Conservation (phyloP, 2,113 vertebrate species). For the Arizona elegans region DNA sequence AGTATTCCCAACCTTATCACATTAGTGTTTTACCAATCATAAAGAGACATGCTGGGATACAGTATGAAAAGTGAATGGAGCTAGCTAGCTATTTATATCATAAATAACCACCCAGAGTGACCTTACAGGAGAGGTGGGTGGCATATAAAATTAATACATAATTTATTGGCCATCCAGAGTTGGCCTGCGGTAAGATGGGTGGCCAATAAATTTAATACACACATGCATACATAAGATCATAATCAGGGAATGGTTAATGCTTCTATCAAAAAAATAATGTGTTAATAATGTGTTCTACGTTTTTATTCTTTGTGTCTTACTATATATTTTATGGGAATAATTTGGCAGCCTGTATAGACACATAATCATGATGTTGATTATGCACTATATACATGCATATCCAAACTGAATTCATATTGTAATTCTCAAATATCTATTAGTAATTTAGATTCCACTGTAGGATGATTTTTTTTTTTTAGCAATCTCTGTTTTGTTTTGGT, state of each 20-base stretch:
- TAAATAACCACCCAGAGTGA: not conserved
- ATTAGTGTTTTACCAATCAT: not conserved
- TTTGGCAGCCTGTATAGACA: not conserved
- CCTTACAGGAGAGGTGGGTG: not conserved
- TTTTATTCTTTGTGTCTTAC: not conserved
- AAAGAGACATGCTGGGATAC: not conserved
- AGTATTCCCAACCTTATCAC: not conserved
- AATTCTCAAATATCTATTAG: slow-evolving; percentile 29
- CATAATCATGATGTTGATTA: slow-evolving; percentile 33
- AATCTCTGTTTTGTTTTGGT: slow-evolving; percentile 60
- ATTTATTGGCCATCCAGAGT: not conserved
- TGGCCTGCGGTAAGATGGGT: not conserved
- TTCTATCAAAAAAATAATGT: not conserved
- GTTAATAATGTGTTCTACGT: not conserved
- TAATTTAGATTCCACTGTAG: slow-evolving; percentile 39
- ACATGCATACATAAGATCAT: not conserved
- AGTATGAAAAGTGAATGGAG: not conserved
- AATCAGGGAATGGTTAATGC: not conserved
- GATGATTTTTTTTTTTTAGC: slow-evolving; percentile 55
- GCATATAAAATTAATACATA: not conserved
- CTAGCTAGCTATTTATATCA: not conserved
- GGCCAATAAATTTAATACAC: not conserved
- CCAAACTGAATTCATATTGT: slow-evolving; percentile 13
- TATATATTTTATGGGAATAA: not conserved
- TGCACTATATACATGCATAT: slow-evolving; percentile 28